Evolutionary conservation across 2,113 vertebrate species (phyloP).

Genomic region (Turdus rufiventris): DNA sequence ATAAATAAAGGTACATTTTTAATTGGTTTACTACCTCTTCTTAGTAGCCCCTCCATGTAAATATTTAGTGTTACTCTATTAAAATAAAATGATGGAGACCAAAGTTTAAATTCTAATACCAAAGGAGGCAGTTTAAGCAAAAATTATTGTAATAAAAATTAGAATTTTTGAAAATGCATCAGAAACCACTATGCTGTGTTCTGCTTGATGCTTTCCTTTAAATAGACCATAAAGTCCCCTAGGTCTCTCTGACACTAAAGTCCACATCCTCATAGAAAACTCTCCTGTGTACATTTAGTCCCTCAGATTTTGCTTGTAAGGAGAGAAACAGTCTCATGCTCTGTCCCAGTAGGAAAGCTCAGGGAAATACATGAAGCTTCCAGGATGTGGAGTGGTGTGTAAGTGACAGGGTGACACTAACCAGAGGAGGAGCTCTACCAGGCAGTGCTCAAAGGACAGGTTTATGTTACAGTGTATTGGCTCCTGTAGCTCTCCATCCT

Average conservation of each 20-base stretch:
- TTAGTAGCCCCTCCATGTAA: background rate
- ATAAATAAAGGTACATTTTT: background rate
- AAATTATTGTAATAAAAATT: background rate
- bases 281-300: background rate
- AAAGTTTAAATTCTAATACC: background rate
- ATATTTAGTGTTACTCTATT: background rate
- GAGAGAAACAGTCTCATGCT: background rate
- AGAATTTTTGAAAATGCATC: background rate
- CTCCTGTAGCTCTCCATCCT: background rate
- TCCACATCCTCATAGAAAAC: background rate
- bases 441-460: background rate
- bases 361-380: background rate
- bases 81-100: background rate
- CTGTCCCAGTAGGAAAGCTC: background rate
- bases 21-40: background rate
- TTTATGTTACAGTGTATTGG: background rate
- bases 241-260: background rate
- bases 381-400: background rate
- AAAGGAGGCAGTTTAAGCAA: background rate
- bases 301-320: background rate
- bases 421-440: background rate
- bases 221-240: background rate
- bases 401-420: background rate
- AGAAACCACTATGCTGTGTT: background rate
- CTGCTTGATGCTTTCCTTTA: background rate